These are phyloP conservation scores for Heliconius nattereri DNA, from an alignment of 1,140 invertebrate species.

Conservation along the genomic window DNA sequence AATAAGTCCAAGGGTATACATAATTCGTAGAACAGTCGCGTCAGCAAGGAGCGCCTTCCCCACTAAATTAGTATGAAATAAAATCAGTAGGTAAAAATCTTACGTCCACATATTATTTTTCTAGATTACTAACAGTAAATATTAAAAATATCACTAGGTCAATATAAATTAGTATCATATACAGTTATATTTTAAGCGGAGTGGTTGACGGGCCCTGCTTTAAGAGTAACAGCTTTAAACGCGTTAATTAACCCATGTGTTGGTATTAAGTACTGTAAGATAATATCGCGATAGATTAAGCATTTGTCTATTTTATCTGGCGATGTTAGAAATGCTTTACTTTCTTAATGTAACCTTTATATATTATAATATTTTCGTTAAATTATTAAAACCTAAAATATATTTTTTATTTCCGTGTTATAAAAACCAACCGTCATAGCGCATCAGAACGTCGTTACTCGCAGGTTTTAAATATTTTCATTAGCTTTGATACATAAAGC, in stretches of 20 bases:
- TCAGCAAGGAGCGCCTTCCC: no score
- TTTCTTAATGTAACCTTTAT: background rate
- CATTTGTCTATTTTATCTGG: background rate
- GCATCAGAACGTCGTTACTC: no score
- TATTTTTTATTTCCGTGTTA: no score
- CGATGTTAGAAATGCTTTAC: background rate
- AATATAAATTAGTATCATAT: background rate
- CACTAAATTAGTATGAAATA: background rate
- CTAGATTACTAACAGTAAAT: background rate
- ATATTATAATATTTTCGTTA: no score
- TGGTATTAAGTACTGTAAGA: slow-evolving; percentile 5
- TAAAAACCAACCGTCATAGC: no score
- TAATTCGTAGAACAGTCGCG: no score
- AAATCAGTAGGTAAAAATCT: background rate
- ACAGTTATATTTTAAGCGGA: background rate
- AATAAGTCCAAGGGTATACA: no score
- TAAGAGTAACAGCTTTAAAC: background rate
- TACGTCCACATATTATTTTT: background rate
- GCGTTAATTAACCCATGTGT: slow-evolving; percentile 12
- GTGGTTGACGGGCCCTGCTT: background rate
- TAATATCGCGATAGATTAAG: background rate
- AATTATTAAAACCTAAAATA: no score
- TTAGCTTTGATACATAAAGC: no score
- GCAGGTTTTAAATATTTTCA: no score
- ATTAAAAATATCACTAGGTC: background rate